Conservation (phyloP, 1,140 invertebrate species). For the Monochamus saltuarius region DNA sequence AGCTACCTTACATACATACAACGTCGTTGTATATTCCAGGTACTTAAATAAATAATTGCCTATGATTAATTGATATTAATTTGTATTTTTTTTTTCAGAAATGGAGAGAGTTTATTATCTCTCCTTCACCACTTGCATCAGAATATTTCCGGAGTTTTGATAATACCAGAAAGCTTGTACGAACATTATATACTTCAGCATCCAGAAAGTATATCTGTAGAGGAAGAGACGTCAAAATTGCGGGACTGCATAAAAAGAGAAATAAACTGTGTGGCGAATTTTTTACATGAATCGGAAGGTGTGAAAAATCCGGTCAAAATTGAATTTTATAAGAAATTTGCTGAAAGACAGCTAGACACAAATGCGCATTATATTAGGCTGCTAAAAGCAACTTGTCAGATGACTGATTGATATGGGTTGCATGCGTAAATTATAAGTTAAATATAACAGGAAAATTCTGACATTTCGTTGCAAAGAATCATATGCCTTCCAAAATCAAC, state of each 20-base stretch:
- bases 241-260: not conserved
- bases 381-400: too few relatives aligned
- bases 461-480: too few relatives aligned
- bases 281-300: not conserved
- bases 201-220: not conserved
- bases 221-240: constrained; percentile 1
- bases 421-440: too few relatives aligned
- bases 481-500: too few relatives aligned
- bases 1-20: not conserved
- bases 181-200: not conserved
- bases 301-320: not conserved
- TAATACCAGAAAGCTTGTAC: constrained; percentile 10
- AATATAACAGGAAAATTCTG: too few relatives aligned
- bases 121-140: constrained; percentile 17
- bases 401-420: too few relatives aligned
- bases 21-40: constrained; percentile 6
- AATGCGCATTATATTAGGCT: too few relatives aligned
- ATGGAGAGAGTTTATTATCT: not conserved
- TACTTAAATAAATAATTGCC: not conserved
- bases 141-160: not conserved
- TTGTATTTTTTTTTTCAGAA: constrained; percentile 4
- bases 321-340: too few relatives aligned
- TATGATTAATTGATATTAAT: not conserved
- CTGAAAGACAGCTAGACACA: too few relatives aligned
- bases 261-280: constrained; percentile 8